Evolutionary conservation across 64 coral and sea anemone species (phyloP).

Genomic region (Montipora cactus): DNA sequence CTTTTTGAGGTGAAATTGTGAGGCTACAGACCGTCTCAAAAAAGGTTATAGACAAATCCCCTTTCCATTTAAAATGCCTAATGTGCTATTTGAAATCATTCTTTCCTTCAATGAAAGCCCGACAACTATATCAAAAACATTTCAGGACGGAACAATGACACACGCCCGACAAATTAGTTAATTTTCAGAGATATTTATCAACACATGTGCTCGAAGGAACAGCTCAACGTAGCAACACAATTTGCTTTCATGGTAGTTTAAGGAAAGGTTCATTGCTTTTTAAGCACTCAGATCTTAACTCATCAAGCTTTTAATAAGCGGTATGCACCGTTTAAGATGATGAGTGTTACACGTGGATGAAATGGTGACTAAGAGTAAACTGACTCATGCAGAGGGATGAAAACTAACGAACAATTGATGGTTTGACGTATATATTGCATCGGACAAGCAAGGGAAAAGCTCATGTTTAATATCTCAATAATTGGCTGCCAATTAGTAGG

Average conservation of each 20-base stretch:
- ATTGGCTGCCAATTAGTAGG: neutral
- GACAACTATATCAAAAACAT: slow-evolving; percentile 14
- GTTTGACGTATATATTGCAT: neutral
- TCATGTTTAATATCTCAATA: neutral
- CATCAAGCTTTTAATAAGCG: neutral
- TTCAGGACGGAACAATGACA: slow-evolving; percentile 17
- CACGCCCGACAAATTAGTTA: slow-evolving; percentile 38
- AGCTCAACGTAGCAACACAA: slow-evolving; percentile 22
- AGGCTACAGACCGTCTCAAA: neutral
- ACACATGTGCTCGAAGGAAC: slow-evolving; percentile 25
- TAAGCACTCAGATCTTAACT: neutral
- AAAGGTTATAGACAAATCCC: neutral
- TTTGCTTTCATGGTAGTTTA: neutral
- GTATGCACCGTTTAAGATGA: neutral
- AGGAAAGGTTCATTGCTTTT: neutral
- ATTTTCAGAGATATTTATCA: slow-evolving; percentile 48
- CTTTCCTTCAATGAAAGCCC: neutral
- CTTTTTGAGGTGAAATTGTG: neutral
- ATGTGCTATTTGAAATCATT: slow-evolving; percentile 25
- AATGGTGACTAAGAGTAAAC: neutral
- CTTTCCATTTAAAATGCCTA: slow-evolving; percentile 18
- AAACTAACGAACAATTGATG: neutral
- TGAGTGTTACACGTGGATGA: neutral
- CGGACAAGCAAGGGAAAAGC: neutral
- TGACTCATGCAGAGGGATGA: neutral